Base-by-base conservation (phyloP, 2,113 vertebrate species). In the Perca flavescens region DNA sequence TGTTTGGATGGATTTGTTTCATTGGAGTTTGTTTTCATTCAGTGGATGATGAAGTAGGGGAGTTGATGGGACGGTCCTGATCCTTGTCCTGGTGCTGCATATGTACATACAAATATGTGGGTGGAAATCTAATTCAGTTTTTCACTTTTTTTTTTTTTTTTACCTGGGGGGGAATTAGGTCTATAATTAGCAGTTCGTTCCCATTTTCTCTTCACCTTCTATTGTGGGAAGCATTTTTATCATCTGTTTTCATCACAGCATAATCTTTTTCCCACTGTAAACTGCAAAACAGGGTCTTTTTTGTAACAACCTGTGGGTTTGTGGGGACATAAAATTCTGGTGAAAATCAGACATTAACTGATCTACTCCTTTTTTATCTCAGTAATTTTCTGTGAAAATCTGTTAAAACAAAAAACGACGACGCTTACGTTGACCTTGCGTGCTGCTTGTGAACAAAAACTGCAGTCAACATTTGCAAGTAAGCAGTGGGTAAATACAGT, bases 1-100 rank as follows among this genome's bases (percentile, higher is more conserved):
- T 43, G 34, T 76, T 22, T 53, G 65, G 3, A 53, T 16, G 10
- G 19, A 34, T 57, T 13, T 28, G 22, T 82, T 22, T 69, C 63
- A 47, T 74, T 8, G 36, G 64, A 75, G 68, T 85, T 88, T 85
- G 90, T 84, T 91, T 64, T 82, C 66, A 74, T 70, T 36, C 19
- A 71, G 67, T 19, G 2, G 73, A 21, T 73, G 50, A 58, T 69
- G 47, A 36, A 63, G 50, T 21, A 19, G 14, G 14, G 12, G 17
- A 6, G 4, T 31, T 62, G 57, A 69, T 3, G 43, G 83, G 85
- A 84, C n/a, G n/a, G 52, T 89, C 84, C 83, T 43, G 78, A 19
- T 79, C 66, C 47, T 49, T 1, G 65, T 85, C 54, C 54, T 10
- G 56, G 49, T 79, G 67, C 77, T 54, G 92, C 9, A 43, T 43